Evolutionary conservation across 2,113 vertebrate genomes (phyloP), one percentile per base, ranked within the genome.

Genomic region (Lycocorax pyrrhopterus): DNA sequence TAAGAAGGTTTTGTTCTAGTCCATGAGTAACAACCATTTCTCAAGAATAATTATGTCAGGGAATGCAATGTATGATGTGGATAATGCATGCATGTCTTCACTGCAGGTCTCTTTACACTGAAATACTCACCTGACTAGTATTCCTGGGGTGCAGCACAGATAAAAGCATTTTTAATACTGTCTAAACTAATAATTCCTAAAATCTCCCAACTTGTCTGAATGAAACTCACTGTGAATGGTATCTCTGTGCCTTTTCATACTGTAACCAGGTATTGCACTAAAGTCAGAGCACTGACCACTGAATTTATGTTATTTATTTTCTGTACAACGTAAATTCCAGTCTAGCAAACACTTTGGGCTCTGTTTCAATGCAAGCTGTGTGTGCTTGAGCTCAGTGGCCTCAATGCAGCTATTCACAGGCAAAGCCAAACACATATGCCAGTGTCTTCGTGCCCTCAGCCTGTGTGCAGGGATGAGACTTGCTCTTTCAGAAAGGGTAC

Each of bases 351-450:
- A 91, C 74, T 83, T 22, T 7, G 43, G 68, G 56, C 56, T 87
- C 73, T 93, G 83, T 95, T 86, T 83, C 51, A 67, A 13, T 0
- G 4, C n/a, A 64, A 41, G 72, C 71, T 78, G 5, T 53, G 66
- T 30, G 62, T 53, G 59, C 67, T 77, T 0, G 0, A 59, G 64
- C 74, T 67, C 3, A 0, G 35, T 23, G n/a, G 76, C 89, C 51
- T 95, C 89, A 93, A 82, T 58, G 68, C 79, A 44, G 72, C 87
- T 83, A 91, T 94, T 96, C 93, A 78, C 4, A 17, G 74, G 72
- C 78, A 87, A 74, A 91, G 73, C 69, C 80, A 82, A 93, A 93
- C 68, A 87, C 93, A 64, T 68, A 52, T 69, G 62, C 67, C 63
- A 66, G 75, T 69, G 91, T 79, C 69, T 92, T 71, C 72, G 30